phyloP scores from a whole-genome alignment of 2,797 vertebrate genomes.

The Cirrhinus molitorella region DNA sequence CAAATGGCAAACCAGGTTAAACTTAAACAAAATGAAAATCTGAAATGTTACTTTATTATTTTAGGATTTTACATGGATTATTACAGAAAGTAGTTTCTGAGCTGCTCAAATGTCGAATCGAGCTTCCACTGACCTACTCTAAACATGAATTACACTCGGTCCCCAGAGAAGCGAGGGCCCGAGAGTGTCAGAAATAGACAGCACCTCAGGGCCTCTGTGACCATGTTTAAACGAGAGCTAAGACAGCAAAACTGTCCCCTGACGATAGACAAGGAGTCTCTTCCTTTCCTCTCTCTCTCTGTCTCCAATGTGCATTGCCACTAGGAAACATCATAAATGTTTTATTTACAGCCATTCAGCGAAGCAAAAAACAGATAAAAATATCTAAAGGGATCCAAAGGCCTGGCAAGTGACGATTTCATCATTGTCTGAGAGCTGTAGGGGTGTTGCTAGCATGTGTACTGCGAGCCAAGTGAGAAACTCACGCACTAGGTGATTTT shows the following conservation, averaged over 20 bases:
- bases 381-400: slow-evolving; percentile 51
- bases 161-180: slow-evolving; percentile 44
- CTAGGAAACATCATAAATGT: slow-evolving; percentile 62
- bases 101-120: background rate
- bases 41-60: background rate
- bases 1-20: background rate
- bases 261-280: slow-evolving; percentile 44
- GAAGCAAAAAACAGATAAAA: slow-evolving; percentile 56
- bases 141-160: slow-evolving; percentile 39
- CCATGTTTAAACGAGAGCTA: slow-evolving; percentile 52
- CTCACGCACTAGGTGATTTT: slow-evolving; percentile 19
- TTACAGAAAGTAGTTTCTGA: background rate
- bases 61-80: background rate
- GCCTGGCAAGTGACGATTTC: slow-evolving; percentile 46
- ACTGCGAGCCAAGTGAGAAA: slow-evolving; percentile 23
- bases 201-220: slow-evolving; percentile 58
- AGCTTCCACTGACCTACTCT: slow-evolving; percentile 20
- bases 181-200: slow-evolving; percentile 57
- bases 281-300: slow-evolving; percentile 29
- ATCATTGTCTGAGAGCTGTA: slow-evolving; percentile 14
- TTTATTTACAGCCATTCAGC: slow-evolving; percentile 64
- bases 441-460: background rate
- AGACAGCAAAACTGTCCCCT: slow-evolving; percentile 64
- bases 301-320: slow-evolving; percentile 54
- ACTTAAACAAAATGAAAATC: too few relatives aligned